These are phyloP conservation scores for Portevinia maculata DNA, from an alignment of 2,888 invertebrate genomes.

Conservation along the genomic window DNA sequence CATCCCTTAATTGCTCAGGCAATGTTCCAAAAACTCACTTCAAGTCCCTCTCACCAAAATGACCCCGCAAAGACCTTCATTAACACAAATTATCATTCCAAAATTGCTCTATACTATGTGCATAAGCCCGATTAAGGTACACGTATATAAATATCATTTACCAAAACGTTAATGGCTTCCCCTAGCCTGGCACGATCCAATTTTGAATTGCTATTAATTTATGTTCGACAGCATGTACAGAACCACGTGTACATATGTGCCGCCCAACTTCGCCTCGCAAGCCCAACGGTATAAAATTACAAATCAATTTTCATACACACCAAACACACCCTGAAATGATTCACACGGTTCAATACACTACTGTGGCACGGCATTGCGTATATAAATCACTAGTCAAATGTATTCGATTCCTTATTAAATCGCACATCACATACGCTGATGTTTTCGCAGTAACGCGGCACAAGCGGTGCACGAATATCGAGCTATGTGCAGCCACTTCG, in stretches of 20 bases:
- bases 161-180: conserved; percentile 9
- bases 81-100: not conserved
- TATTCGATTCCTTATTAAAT: conserved; percentile 58
- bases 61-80: not conserved
- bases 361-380: conserved; percentile 12
- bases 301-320: conserved; percentile 25
- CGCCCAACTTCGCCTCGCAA: not conserved
- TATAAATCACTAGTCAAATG: conserved; percentile 53
- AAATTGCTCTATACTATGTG: no score
- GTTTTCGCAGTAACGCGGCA: conserved; percentile 5
- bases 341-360: conserved; percentile 44
- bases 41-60: no score
- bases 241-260: conserved; percentile 36
- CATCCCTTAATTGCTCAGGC: no score
- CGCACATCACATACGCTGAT: conserved; percentile 33
- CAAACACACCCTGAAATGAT: conserved; percentile 22
- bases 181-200: conserved; percentile 5
- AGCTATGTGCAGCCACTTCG: conserved; percentile 39
- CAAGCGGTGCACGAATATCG: not conserved
- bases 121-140: not conserved
- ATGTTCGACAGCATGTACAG: conserved; percentile 14
- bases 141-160: conserved; percentile 9
- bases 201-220: conserved; percentile 39
- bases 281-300: conserved; percentile 5
- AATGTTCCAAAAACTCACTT: no score